Evolutionary conservation across 2,113 vertebrate genomes (phyloP).

Genomic region (Dipodomys merriami): DNA sequence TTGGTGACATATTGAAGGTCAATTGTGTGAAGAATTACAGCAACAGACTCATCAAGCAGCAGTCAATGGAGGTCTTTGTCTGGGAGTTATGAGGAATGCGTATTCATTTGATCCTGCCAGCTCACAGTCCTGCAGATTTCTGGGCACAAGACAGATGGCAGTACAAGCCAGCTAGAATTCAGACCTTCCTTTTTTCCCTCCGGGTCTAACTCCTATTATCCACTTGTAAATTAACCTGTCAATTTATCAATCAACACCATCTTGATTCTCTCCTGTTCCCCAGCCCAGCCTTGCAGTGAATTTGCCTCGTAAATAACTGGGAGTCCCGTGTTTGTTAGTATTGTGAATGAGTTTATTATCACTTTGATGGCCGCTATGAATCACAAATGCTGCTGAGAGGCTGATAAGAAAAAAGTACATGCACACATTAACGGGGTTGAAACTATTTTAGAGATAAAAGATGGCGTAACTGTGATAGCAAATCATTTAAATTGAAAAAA

Average conservation of each 20-base stretch:
- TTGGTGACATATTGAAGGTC: slow-evolving; percentile 51
- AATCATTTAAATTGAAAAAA: slow-evolving; percentile 85
- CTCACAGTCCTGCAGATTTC: slow-evolving; percentile 88
- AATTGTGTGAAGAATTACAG: background rate
- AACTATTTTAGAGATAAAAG: slow-evolving; percentile 91
- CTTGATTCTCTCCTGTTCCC: slow-evolving; percentile 95
- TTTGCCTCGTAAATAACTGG: slow-evolving; percentile 96
- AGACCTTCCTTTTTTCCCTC: slow-evolving; percentile 86
- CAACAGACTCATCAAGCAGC: slow-evolving; percentile 50
- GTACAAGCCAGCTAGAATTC: slow-evolving; percentile 94
- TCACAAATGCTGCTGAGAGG: slow-evolving; percentile 96
- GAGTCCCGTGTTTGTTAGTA: slow-evolving; percentile 96
- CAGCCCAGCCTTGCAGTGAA: slow-evolving; percentile 90
- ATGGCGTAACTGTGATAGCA: slow-evolving; percentile 87
- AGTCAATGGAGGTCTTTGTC: slow-evolving; percentile 79
- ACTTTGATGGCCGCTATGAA: slow-evolving; percentile 99
- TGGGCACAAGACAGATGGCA: slow-evolving; percentile 97
- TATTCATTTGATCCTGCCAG: slow-evolving; percentile 51
- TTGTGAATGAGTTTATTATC: slow-evolving; percentile 99
- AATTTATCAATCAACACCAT: slow-evolving; percentile 99
- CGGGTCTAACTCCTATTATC: slow-evolving; percentile 97
- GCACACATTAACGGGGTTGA: slow-evolving; percentile 88
- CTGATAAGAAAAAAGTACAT: slow-evolving; percentile 93
- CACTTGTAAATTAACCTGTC: slow-evolving; percentile 99
- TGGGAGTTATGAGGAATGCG: slow-evolving; percentile 56